phyloP scores from a whole-genome alignment of 2,888 invertebrate genomes.

The Escarpia spicata region DNA sequence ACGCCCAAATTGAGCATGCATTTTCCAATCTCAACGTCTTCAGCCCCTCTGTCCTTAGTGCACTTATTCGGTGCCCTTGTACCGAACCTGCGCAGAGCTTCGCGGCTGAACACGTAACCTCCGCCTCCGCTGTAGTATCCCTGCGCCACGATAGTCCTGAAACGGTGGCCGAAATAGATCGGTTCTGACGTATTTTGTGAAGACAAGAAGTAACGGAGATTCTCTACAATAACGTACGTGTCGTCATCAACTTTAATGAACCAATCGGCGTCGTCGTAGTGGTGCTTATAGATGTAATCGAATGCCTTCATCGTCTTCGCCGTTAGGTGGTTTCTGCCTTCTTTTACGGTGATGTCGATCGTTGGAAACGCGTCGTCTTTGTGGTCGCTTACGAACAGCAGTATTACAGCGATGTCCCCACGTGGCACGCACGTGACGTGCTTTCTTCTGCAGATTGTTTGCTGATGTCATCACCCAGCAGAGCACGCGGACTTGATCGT shows the following conservation, averaged over 20 bases:
- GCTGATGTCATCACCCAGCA: constrained; percentile 99
- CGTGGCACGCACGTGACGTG: constrained; percentile 92
- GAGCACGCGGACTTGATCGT: constrained; percentile 82
- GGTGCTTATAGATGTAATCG: constrained; percentile 82
- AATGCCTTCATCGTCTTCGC: constrained; percentile 96
- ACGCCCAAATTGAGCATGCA: constrained; percentile 59
- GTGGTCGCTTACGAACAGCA: constrained; percentile 65
- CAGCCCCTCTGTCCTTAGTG: constrained; percentile 52
- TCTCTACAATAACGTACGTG: constrained; percentile 95
- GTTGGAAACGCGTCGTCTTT: constrained; percentile 78
- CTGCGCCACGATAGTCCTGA: constrained; percentile 54
- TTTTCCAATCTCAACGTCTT: constrained; percentile 59
- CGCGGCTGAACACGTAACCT: constrained; percentile 41
- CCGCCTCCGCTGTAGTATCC: constrained; percentile 41
- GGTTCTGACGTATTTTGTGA: constrained; percentile 79
- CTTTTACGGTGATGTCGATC: constrained; percentile 68
- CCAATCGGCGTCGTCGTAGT: constrained; percentile 90
- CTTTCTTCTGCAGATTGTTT: constrained; percentile 86
- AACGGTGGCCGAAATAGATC: constrained; percentile 77
- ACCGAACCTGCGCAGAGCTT: constrained; percentile 39
- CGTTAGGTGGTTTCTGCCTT: constrained; percentile 81
- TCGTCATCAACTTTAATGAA: constrained; percentile 99
- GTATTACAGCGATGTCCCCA: constrained; percentile 86
- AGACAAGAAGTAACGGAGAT: constrained; percentile 88
- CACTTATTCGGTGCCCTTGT: constrained; percentile 30